phyloP scores from a whole-genome alignment of 2,113 vertebrate genomes.

The Proterorhinus semilunaris region DNA sequence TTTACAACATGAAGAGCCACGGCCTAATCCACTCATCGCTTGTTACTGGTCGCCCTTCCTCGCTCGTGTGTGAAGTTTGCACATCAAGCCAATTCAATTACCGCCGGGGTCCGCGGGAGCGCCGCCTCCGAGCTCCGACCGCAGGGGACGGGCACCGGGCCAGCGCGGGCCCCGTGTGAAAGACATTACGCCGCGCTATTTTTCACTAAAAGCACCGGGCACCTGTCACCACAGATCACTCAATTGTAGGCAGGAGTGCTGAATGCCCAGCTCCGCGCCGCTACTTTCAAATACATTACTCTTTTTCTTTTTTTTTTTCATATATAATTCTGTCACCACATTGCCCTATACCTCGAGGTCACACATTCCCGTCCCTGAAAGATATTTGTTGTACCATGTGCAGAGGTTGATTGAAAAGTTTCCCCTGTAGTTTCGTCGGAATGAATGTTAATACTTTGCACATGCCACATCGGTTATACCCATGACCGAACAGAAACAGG shows the following conservation, averaged over 20 bases:
- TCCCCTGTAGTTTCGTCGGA: slow-evolving; percentile 54
- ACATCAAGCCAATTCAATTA: slow-evolving; percentile 19
- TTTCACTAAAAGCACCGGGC: slow-evolving; percentile 25
- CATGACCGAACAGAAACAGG: slow-evolving; percentile 23
- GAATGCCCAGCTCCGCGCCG: slow-evolving; percentile 27
- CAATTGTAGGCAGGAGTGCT: slow-evolving; percentile 28
- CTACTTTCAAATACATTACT: slow-evolving; percentile 31
- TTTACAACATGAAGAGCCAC: too few species aligned
- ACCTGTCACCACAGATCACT: slow-evolving; percentile 27
- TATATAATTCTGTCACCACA: slow-evolving; percentile 45
- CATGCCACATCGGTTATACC: slow-evolving; percentile 32
- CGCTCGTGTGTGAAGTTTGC: slow-evolving; percentile 13
- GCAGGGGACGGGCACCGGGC: slow-evolving; percentile 17
- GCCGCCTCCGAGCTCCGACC: slow-evolving; percentile 15
- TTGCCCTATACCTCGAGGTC: slow-evolving; percentile 49
- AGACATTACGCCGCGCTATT: slow-evolving; percentile 19
- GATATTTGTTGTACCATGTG: slow-evolving; percentile 67
- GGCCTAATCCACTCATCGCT: neutral
- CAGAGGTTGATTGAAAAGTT: slow-evolving; percentile 65
- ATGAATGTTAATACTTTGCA: slow-evolving; percentile 55
- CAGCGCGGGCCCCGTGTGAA: neutral
- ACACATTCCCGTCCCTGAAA: slow-evolving; percentile 41
- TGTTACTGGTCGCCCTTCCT: slow-evolving; percentile 1
- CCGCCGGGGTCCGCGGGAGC: slow-evolving; percentile 13
- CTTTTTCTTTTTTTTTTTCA: slow-evolving; percentile 38